Conservation (phyloP, 1,140 invertebrate species). For the Cydia splendana region DNA sequence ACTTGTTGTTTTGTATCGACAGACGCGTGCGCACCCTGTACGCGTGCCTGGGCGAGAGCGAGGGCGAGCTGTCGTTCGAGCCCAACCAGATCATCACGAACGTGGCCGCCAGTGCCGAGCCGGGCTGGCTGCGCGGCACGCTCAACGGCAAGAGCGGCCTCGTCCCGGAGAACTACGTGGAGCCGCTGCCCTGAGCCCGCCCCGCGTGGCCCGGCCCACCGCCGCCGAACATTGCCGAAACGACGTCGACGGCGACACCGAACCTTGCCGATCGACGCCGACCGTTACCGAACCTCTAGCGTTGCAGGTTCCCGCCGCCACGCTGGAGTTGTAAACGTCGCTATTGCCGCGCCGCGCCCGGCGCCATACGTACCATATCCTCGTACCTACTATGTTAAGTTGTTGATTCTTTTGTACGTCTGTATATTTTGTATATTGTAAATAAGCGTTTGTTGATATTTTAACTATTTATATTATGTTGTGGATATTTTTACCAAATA, state of each 20-base stretch:
- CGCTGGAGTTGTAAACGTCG: neutral
- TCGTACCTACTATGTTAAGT: conserved; percentile 32
- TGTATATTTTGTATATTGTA: conserved; percentile 76
- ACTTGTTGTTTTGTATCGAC: neutral
- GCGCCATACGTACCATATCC: conserved; percentile 49
- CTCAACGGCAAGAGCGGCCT: conserved; percentile 96
- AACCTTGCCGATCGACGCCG: neutral
- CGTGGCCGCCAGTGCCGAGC: conserved; percentile 94
- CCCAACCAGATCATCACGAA: conserved; percentile 98
- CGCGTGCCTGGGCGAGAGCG: conserved; percentile 96
- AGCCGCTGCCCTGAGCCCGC: conserved; percentile 85
- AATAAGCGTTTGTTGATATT: conserved; percentile 76
- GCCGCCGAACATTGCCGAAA: conserved; percentile 6
- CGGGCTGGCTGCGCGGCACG: conserved; percentile 97
- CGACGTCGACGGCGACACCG: neutral
- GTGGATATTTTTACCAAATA: conserved; percentile 78
- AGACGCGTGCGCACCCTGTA: conserved; percentile 95
- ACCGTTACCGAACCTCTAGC: neutral
- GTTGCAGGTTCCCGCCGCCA: no score
- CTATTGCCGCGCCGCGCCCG: neutral
- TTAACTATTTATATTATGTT: conserved; percentile 76
- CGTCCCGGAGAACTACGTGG: conserved; percentile 98
- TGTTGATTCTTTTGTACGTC: conserved; percentile 36
- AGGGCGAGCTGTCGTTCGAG: conserved; percentile 98
- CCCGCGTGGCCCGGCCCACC: conserved; percentile 27